Conservation (phyloP, 1,140 invertebrate species). For the Brachionus asplanchnoidis region DNA sequence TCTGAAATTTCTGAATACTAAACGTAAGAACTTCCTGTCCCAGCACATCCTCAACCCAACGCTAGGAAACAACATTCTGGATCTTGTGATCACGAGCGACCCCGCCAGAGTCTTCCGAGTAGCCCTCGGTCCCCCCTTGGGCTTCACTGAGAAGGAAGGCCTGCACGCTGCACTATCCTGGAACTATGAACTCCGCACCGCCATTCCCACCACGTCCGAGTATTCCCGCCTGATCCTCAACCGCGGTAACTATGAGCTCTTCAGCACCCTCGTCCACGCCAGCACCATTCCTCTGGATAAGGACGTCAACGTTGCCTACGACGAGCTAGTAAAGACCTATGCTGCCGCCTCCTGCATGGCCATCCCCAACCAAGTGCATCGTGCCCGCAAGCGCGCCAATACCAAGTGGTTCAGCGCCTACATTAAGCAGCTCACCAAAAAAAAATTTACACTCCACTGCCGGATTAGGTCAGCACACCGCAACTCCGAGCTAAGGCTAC, state of each 20-base stretch:
- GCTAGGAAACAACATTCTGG: too few species aligned
- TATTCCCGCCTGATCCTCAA: background rate
- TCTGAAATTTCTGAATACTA: too few species aligned
- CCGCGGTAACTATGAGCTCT: background rate
- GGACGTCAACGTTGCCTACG: background rate
- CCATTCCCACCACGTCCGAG: background rate
- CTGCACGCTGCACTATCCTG: background rate
- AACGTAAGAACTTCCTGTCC: too few species aligned
- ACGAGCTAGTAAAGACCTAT: background rate
- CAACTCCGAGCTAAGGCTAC: background rate
- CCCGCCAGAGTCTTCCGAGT: too few species aligned
- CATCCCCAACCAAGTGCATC: background rate
- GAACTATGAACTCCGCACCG: background rate
- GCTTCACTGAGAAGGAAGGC: background rate
- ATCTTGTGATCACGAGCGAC: too few species aligned
- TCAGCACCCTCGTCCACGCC: background rate
- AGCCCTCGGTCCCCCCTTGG: too few species aligned
- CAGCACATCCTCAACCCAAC: too few species aligned
- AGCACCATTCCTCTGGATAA: background rate
- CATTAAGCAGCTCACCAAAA: too few species aligned
- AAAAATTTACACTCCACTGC: too few species aligned
- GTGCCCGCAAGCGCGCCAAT: background rate
- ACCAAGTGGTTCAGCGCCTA: background rate
- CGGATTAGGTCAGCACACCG: too few species aligned
- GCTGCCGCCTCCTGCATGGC: background rate